These are phyloP conservation scores for Syngnathoides biaculeatus DNA, from an alignment of 2,113 vertebrate species.

Conservation along the genomic window DNA sequence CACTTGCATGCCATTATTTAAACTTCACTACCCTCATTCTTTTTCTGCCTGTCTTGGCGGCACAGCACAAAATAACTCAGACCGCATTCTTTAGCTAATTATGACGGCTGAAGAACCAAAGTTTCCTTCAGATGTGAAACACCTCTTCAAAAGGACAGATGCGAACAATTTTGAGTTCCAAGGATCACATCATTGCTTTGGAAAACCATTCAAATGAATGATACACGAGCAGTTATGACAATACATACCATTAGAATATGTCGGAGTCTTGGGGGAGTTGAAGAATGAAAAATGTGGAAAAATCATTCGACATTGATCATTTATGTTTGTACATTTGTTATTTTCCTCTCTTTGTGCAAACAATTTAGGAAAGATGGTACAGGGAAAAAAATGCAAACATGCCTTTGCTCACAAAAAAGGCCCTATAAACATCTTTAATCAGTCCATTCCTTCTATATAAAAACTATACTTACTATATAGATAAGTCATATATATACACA, in stretches of 20 bases:
- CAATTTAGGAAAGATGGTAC: conserved; percentile 9
- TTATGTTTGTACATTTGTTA: background rate
- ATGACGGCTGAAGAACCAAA: conserved; percentile 22
- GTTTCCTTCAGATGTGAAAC: conserved; percentile 3
- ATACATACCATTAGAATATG: background rate
- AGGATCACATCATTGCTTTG: conserved; percentile 4
- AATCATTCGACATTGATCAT: background rate
- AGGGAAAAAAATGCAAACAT: conserved; percentile 1
- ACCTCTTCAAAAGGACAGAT: conserved; percentile 33
- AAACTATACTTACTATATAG: background rate
- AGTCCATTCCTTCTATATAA: background rate
- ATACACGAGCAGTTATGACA: conserved; percentile 12
- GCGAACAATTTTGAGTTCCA: conserved; percentile 23
- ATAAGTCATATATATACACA: background rate
- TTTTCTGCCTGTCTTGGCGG: conserved; percentile 14
- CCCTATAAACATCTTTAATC: conserved; percentile 39
- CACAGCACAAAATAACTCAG: conserved; percentile 10
- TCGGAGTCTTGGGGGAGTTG: background rate
- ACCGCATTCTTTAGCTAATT: conserved; percentile 53
- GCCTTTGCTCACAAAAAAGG: conserved; percentile 19
- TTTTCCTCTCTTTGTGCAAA: conserved; percentile 6
- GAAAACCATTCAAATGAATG: conserved; percentile 6
- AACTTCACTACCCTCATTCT: conserved; percentile 6
- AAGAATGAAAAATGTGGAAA: background rate
- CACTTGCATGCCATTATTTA: conserved; percentile 35